A percentile compares a stretch with the other conserved stretches of the same genome.
These are phyloP conservation scores for Tinea trinotella DNA, from an alignment of 2,888 invertebrate genomes.

Conservation along the genomic window DNA sequence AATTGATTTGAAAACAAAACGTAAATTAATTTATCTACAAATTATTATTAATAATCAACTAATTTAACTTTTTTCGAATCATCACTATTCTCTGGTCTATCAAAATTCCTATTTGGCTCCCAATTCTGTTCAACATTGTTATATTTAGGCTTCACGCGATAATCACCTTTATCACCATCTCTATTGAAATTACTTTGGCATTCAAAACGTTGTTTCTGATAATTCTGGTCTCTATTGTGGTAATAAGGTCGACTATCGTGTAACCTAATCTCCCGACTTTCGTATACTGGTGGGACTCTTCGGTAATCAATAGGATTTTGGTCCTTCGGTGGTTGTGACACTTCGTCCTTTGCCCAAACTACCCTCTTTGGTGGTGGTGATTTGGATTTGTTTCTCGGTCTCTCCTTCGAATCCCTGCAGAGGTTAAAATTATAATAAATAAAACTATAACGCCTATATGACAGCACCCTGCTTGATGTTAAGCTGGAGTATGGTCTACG, in stretches of 20 bases:
- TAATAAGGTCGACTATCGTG: neutral
- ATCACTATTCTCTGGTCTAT: constrained; percentile 26
- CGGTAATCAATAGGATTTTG: neutral
- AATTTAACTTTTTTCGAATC: constrained; percentile 47
- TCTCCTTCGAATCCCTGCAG: neutral
- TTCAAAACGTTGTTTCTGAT: too few species aligned
- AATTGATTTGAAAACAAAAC: too few species aligned
- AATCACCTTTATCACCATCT: constrained; percentile 33
- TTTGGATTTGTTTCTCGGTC: neutral
- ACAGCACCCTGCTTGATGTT: too few species aligned
- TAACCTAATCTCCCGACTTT: neutral
- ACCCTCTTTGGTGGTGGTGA: constrained; percentile 2
- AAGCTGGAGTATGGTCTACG: too few species aligned
- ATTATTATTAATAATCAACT: constrained; percentile 59
- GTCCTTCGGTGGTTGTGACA: neutral
- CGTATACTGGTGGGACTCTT: neutral
- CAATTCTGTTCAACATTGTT: constrained; percentile 22
- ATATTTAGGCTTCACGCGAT: neutral
- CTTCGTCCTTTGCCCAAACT: constrained; percentile 8
- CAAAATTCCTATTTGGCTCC: constrained; percentile 21
- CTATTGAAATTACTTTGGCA: constrained; percentile 23
- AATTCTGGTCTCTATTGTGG: neutral
- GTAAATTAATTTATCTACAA: too few species aligned
- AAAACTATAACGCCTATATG: too few species aligned
- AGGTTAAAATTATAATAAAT: too few species aligned